These are phyloP conservation scores for Pluvialis apricaria DNA, from an alignment of 2,113 vertebrate species.

Conservation along the genomic window DNA sequence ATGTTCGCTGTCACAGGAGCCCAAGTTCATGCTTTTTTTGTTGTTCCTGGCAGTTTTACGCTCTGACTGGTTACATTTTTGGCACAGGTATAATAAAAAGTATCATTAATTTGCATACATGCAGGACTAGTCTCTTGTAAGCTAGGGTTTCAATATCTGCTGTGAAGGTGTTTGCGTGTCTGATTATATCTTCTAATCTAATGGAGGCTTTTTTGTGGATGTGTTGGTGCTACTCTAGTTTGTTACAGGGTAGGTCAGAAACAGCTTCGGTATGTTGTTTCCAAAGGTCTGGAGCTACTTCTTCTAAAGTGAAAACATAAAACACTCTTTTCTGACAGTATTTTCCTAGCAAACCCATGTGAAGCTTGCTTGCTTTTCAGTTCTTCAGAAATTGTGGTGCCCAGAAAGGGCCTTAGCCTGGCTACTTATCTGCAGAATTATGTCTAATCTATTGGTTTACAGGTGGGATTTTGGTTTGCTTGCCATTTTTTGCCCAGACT, in stretches of 20 bases:
- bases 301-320: background rate
- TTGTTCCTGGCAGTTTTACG: background rate
- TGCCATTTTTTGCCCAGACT: background rate
- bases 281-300: background rate
- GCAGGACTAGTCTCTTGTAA: background rate
- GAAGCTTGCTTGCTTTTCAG: background rate
- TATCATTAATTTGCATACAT: background rate
- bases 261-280: background rate
- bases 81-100: background rate
- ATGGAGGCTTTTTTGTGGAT: background rate
- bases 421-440: background rate
- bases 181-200: background rate
- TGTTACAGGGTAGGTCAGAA: too few species aligned
- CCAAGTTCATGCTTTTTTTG: background rate
- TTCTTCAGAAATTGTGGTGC: background rate
- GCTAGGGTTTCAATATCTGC: background rate
- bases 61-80: background rate
- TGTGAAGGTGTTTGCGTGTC: background rate
- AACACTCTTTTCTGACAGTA: background rate
- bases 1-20: background rate
- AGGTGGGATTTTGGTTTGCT: background rate
- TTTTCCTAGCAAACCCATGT: background rate
- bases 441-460: background rate
- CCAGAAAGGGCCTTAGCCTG: background rate
- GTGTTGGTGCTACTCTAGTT: background rate